phyloP scores from a whole-genome alignment of 2,113 vertebrate species.

The Chlorodrepanis virens region DNA sequence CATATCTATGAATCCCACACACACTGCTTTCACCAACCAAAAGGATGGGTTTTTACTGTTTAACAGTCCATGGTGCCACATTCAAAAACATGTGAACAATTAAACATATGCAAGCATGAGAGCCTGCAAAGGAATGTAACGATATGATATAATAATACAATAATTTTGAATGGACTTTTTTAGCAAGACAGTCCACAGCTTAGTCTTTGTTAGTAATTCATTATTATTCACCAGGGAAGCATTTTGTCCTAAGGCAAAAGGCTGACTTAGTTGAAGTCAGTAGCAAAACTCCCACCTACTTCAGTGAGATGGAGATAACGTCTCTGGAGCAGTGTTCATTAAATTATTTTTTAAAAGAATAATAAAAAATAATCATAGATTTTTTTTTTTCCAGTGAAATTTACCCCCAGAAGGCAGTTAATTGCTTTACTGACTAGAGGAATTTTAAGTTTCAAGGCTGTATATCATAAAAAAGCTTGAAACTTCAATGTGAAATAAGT shows the following conservation, averaged over 20 bases:
- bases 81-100: not conserved
- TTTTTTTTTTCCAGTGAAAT: not conserved
- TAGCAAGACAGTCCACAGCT: not conserved
- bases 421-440: slow-evolving; percentile 32
- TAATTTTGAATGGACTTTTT: not conserved
- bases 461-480: slow-evolving; percentile 46
- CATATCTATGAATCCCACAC: not conserved
- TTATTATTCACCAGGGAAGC: slow-evolving; percentile 5
- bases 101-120: not conserved
- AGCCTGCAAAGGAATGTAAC: not conserved
- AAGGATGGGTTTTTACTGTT: not conserved
- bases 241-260: slow-evolving; percentile 28
- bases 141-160: not conserved
- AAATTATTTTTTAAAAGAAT: not conserved
- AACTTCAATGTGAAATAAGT: slow-evolving; percentile 59
- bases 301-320: not conserved
- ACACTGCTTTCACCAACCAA: not conserved
- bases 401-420: slow-evolving; percentile 47
- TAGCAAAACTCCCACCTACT: not conserved
- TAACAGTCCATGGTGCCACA: not conserved
- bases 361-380: not conserved
- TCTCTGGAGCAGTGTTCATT: not conserved
- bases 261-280: not conserved
- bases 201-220: not conserved
- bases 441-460: slow-evolving; percentile 50